Percentiles rank a stretch among this genome's conserved stretches.
phyloP scores from a whole-genome alignment of 2,888 invertebrate species.

The Erebia aethiops region DNA sequence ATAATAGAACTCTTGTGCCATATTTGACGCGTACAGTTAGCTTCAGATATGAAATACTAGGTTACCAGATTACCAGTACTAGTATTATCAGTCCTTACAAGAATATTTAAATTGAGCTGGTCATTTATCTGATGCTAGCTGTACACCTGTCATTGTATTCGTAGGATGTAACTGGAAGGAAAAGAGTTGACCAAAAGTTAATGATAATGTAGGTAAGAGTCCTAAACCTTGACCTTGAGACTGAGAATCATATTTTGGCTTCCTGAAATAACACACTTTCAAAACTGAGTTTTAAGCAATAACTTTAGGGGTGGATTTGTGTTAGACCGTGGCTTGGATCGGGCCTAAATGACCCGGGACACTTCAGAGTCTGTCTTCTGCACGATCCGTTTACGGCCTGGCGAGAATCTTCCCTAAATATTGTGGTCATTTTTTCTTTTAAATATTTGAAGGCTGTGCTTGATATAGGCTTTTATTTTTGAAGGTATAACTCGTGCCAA shows the following conservation, averaged over 20 bases:
- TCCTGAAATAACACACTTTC: too few relatives aligned
- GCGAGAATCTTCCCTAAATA: not conserved
- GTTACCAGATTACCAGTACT: not conserved
- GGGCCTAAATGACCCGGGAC: too few relatives aligned
- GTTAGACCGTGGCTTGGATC: too few relatives aligned
- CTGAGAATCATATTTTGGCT: too few relatives aligned
- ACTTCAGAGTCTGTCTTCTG: too few relatives aligned
- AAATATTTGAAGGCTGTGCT: conserved; percentile 14
- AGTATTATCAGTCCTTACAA: too few relatives aligned
- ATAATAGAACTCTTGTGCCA: conserved; percentile 3
- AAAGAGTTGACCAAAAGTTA: not conserved
- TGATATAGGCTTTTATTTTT: not conserved
- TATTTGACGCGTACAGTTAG: not conserved
- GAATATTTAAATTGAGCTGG: not conserved
- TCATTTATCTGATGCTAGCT: not conserved
- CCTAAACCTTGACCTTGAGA: too few relatives aligned
- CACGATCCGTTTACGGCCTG: not conserved
- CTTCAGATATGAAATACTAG: not conserved
- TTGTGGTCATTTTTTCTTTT: not conserved
- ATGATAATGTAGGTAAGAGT: too few relatives aligned
- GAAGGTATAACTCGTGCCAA: too few relatives aligned
- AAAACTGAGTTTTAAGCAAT: too few relatives aligned
- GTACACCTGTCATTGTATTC: not conserved
- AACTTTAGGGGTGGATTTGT: too few relatives aligned
- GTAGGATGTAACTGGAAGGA: not conserved